Base-by-base conservation (phyloP, 2,113 vertebrate species). In the Bambusicola thoracicus region DNA sequence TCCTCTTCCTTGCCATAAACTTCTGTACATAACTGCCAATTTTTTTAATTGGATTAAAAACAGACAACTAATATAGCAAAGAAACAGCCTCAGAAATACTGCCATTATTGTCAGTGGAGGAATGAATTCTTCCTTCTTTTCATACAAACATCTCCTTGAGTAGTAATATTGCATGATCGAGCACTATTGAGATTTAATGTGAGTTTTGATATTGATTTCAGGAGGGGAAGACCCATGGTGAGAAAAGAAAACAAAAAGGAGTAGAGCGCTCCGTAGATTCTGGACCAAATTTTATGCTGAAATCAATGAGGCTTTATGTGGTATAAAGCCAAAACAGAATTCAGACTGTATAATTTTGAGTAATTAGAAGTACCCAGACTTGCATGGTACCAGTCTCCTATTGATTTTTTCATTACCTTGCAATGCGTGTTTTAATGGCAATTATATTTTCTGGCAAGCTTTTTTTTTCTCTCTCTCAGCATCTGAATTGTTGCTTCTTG, bases 351-450 rank as follows among this genome's bases (percentile, higher is more conserved):
- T 79, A 90, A 94, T 94, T 81, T 70, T 81, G 65, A 93, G 85
- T 82, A 96, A 94, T 96, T 95, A 94, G 81, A 88, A 73, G 62
- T 55, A 94, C 49, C 38, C 36, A 58, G 46, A 85, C 74, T 92
- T 76, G 68, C 49, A 46, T n/a, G 27, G 58, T 87, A 90, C 89
- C 81, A 87, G 83, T 81, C 72, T 81, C 87, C 48, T 95, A 96
- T 97, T 69, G 96, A 97, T 96, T 96, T 96, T 93, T 92, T 92
- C 94, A 94, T 66, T 90, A 92, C 66, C 43, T 88, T 87, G 91
- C 14, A 9, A 77, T 2, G 0, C 24, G 67, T 92, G 63, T 90
- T 95, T 95, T 91, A 95, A 93, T 81, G 89, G 84, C 85, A 94
- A 93, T 96, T 96, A 91, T 94, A 82, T 75, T 96, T 96, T 88